A percentile compares a stretch with the other conserved stretches of the same genome.
Conservation (phyloP, 37 sponge, comb jelly and placozoan species). For the Spongilla lacustris region DNA sequence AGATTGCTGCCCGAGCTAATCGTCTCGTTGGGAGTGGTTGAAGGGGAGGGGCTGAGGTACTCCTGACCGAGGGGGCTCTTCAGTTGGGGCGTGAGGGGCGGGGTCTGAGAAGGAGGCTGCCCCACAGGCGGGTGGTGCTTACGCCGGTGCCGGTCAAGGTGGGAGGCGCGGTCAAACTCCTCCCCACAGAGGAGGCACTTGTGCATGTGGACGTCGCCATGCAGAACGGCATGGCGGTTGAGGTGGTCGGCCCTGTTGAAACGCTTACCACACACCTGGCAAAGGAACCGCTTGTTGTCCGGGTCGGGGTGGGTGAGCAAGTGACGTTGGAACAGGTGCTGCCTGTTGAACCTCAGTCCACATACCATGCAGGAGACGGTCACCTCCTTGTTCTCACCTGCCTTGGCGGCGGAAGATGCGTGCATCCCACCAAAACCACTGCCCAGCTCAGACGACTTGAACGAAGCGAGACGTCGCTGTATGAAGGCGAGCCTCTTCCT, state of each 20-base stretch:
- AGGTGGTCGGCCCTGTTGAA: constrained; percentile 81
- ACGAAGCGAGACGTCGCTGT: constrained; percentile 1
- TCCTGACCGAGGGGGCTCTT: constrained; percentile 14
- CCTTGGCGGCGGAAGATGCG: background rate
- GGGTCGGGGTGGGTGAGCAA: constrained; percentile 77
- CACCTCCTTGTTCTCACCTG: constrained; percentile 35
- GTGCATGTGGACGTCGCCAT: constrained; percentile 44
- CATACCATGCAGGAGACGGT: constrained; percentile 64
- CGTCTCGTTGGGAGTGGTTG: background rate
- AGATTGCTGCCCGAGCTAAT: constrained; percentile 43
- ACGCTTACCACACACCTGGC: constrained; percentile 80
- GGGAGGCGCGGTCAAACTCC: constrained; percentile 77
- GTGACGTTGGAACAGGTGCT: constrained; percentile 73
- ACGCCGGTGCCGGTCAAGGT: constrained; percentile 72
- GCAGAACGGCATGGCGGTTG: constrained; percentile 68
- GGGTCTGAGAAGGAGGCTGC: constrained; percentile 44
- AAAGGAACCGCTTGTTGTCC: constrained; percentile 75
- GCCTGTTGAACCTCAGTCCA: constrained; percentile 44
- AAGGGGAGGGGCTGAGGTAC: background rate
- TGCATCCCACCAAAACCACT: constrained; percentile 6
- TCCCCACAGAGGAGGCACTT: constrained; percentile 77
- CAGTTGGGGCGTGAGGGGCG: constrained; percentile 42
- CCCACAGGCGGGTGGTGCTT: constrained; percentile 65
- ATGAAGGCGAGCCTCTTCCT: constrained; percentile 56
- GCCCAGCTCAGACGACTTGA: background rate